Evolutionary conservation across 2,888 invertebrate genomes (phyloP).

Genomic region (Lycaena phlaeas): DNA sequence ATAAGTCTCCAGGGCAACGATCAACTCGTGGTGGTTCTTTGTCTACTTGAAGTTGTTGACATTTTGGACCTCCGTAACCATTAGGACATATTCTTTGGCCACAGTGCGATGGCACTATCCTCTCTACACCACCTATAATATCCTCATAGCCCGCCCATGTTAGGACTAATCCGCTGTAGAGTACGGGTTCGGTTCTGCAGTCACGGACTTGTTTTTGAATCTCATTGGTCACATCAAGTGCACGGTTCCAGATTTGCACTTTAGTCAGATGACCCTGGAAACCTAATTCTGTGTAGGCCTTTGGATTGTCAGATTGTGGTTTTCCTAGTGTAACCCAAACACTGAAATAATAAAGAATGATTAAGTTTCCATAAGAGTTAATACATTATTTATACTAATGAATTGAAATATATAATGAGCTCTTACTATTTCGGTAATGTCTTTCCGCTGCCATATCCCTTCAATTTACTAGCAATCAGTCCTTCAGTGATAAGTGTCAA

Average conservation of each 20-base stretch:
- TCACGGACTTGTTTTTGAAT: conserved; percentile 95
- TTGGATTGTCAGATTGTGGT: conserved; percentile 86
- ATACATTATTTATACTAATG: background rate
- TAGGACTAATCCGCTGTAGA: conserved; percentile 87
- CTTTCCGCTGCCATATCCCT: conserved; percentile 89
- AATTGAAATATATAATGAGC: background rate
- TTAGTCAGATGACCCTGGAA: conserved; percentile 96
- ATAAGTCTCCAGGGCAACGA: conserved; percentile 93
- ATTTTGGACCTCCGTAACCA: conserved; percentile 89
- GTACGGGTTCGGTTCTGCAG: conserved; percentile 91
- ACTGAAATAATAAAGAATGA: conserved; percentile 57
- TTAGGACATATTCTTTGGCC: conserved; percentile 91
- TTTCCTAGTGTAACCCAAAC: conserved; percentile 95
- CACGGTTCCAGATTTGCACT: conserved; percentile 94
- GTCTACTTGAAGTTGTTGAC: conserved; percentile 87
- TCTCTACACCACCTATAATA: conserved; percentile 89
- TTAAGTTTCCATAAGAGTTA: no score
- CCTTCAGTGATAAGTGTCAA: conserved; percentile 95
- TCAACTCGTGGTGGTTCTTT: conserved; percentile 90
- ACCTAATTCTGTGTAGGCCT: conserved; percentile 89
- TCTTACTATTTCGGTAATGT: conserved; percentile 87
- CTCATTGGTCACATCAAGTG: conserved; percentile 91
- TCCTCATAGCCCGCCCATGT: conserved; percentile 97
- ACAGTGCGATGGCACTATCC: conserved; percentile 92
- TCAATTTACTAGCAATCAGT: conserved; percentile 92